These are phyloP conservation scores for Liparis tanakae DNA, from an alignment of 2,797 vertebrate genomes.

Conservation along the genomic window DNA sequence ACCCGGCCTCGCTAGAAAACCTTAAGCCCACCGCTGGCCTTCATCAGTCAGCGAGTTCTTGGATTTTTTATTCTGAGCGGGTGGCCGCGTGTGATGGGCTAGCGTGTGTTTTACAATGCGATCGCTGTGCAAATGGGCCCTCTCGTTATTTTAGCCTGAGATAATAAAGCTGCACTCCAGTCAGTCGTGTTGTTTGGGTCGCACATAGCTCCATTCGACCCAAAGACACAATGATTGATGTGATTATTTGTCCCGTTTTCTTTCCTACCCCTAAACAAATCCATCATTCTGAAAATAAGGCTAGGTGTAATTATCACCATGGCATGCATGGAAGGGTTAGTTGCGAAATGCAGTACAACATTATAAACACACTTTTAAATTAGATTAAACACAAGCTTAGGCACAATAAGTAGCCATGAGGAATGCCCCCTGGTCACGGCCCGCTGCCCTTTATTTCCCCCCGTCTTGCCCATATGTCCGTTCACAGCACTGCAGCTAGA, in stretches of 20 bases:
- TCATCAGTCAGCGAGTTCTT: constrained; percentile 22
- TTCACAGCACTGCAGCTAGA: background rate
- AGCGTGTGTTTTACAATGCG: background rate
- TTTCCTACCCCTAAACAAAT: constrained; percentile 51
- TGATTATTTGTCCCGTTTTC: constrained; percentile 40
- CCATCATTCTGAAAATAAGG: constrained; percentile 61
- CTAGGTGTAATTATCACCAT: constrained; percentile 51
- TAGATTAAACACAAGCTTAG: constrained; percentile 57
- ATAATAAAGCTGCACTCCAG: background rate
- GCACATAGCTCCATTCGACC: background rate
- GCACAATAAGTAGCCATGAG: constrained; percentile 19
- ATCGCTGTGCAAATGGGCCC: background rate
- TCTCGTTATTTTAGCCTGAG: background rate
- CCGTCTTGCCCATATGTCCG: constrained; percentile 41
- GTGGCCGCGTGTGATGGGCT: constrained; percentile 13
- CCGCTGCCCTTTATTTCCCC: constrained; percentile 55
- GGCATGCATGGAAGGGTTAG: constrained; percentile 49
- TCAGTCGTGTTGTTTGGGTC: constrained; percentile 3
- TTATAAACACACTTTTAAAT: constrained; percentile 56
- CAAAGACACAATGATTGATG: constrained; percentile 50
- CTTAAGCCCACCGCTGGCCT: constrained; percentile 30
- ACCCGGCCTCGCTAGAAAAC: constrained; percentile 20
- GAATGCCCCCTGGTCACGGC: constrained; percentile 59
- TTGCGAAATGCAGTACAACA: constrained; percentile 38
- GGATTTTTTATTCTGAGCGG: constrained; percentile 6